Evolutionary conservation across 30 jellyfish, hydroid and myxozoan genomes (phyloP).

Genomic region (Cassiopea xamachana): DNA sequence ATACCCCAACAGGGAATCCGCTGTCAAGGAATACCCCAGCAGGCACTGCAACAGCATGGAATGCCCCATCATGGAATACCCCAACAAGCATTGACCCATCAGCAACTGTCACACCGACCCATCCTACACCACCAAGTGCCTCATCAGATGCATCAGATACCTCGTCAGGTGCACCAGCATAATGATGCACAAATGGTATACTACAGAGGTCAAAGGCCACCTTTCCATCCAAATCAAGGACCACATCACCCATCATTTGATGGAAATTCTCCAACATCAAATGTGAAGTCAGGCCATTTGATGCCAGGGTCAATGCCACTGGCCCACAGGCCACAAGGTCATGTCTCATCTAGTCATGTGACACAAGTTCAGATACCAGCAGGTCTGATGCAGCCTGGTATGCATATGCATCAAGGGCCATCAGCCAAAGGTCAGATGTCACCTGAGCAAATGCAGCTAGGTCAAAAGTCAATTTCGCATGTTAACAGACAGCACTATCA

Average conservation of each 20-base stretch:
- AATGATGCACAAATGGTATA: constrained; percentile 6
- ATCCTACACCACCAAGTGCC: background rate
- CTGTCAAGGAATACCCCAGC: constrained; percentile 1
- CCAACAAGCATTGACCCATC: too few species aligned
- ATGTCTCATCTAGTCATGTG: background rate
- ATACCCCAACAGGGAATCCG: constrained; percentile 6
- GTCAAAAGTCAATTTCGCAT: constrained; percentile 12
- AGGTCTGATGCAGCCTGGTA: constrained; percentile 8
- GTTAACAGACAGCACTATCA: constrained; percentile 18
- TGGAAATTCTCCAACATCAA: constrained; percentile 1
- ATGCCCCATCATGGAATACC: too few species aligned
- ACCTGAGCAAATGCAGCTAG: constrained; percentile 29
- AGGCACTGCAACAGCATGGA: background rate
- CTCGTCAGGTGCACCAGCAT: background rate
- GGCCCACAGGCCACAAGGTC: constrained; percentile 11
- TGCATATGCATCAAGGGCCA: background rate
- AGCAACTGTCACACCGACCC: too few species aligned
- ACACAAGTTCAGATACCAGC: constrained; percentile 17
- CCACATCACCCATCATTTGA: constrained; percentile 13
- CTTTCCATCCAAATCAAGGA: background rate
- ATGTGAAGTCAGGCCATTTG: constrained; percentile 1
- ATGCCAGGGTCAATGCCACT: constrained; percentile 9
- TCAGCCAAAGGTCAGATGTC: constrained; percentile 1
- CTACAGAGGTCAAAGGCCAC: constrained; percentile 39
- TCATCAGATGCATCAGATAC: constrained; percentile 4